Evolutionary conservation across 2,888 invertebrate genomes (phyloP), one percentile per base, ranked within the genome.

Genomic region (Mythimna pallens): DNA sequence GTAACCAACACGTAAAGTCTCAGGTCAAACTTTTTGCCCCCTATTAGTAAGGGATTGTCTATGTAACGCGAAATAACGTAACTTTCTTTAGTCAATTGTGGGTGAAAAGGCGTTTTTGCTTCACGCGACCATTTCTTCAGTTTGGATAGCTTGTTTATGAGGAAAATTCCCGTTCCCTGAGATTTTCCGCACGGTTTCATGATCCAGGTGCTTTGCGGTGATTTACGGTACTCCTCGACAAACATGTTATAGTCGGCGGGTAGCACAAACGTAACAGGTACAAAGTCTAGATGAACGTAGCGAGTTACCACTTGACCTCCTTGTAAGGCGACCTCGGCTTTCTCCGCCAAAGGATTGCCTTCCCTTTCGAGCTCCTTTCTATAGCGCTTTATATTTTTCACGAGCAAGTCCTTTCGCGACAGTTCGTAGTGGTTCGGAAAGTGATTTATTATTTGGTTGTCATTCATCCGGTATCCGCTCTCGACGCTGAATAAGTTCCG

Each of bases 11-110:
- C 98, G 92, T 99, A 99, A 64, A 99, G 96, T 84, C 99, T 97
- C 71, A 99, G 97, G 95, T 99, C 99, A 93, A 99, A 99, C 94
- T 99, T 99, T 95, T 99, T 99, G 9, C 99, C 99, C 59, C 99
- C 99, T 92, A 99, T 99, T 87, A 99, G 95, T 66, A 99, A 95
- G 14, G 99, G 99, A 96, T 99, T 99, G 90, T 99, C 99, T 86
- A 99, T 99, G 92, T 99, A 99, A 95, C 98, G 98, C n/a, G 99
- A 99, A 90, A 99, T 99, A 64, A 99, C 99, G 93, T 99, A 99
- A 83, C 98, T 98, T 93, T 99, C 99, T 93, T 98, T 99, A 34
- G 90, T 92, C 67, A 98, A 96, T 90, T 98, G 98, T 9, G 98
- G 98, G 93, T 98, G 98, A 89, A 98, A 98, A 2, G 98, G 98